phyloP scores from a whole-genome alignment of 2,888 invertebrate genomes.

The Drosophila rubida region DNA sequence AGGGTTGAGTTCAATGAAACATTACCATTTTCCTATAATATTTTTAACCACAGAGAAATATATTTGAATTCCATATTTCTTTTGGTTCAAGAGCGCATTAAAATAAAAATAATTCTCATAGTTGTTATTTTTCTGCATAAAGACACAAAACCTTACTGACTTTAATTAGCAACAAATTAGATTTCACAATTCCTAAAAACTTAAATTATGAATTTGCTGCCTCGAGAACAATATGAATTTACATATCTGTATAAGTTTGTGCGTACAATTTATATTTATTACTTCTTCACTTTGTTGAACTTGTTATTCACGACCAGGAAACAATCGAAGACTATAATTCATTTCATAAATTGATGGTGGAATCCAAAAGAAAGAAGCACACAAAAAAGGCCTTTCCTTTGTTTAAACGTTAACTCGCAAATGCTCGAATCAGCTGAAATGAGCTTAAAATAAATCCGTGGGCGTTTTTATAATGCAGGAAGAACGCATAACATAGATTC shows the following conservation, averaged over 20 bases:
- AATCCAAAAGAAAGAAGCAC: constrained; percentile 5
- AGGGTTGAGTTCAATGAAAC: no score
- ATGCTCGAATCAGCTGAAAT: neutral
- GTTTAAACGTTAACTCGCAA: constrained; percentile 10
- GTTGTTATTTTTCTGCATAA: no score
- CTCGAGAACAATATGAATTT: neutral
- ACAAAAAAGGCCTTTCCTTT: constrained; percentile 12
- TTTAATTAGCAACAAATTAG: neutral
- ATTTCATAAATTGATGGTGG: constrained; percentile 16
- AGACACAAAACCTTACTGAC: neutral
- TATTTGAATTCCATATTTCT: no score
- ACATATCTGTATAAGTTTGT: no score
- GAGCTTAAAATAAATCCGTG: constrained; percentile 10
- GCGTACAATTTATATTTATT: neutral
- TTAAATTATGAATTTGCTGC: neutral
- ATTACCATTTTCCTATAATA: no score
- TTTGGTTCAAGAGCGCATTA: no score
- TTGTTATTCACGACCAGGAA: constrained; percentile 29
- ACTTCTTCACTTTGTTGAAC: neutral
- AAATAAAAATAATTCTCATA: no score
- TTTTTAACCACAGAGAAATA: no score
- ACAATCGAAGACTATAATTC: constrained; percentile 14
- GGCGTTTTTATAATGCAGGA: constrained; percentile 1
- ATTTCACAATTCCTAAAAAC: neutral
- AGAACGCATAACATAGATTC: neutral